Conservation (phyloP, 2,797 vertebrate species). For the Pseudocheirus occidentalis region DNA sequence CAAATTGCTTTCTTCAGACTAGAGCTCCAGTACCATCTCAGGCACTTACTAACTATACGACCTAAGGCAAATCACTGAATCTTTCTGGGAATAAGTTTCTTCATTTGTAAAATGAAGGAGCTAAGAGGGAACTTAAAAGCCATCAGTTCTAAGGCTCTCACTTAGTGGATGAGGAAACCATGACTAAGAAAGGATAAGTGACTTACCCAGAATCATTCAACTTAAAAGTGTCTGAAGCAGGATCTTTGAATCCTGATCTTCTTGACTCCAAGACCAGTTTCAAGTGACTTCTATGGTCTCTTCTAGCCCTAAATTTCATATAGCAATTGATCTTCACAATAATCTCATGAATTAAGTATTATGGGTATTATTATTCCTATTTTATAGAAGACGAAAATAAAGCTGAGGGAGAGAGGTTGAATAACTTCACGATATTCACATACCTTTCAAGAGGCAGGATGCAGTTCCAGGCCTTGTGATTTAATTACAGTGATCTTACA, state of each 20-base stretch:
- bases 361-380: not conserved
- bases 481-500: not conserved
- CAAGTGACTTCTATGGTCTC: not conserved
- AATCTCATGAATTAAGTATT: not conserved
- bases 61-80: not conserved
- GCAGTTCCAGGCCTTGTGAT: not conserved
- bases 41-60: not conserved
- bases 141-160: not conserved
- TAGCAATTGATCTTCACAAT: not conserved
- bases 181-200: not conserved
- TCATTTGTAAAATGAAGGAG: not conserved
- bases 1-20: not conserved
- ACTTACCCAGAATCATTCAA: not conserved
- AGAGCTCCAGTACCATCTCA: not conserved
- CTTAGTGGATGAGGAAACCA: not conserved
- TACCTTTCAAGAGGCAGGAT: not conserved
- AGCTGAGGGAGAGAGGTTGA: too few relatives aligned
- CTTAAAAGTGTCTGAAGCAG: not conserved
- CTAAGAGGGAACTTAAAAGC: not conserved
- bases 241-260: not conserved
- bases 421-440: too few relatives aligned
- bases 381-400: too few relatives aligned
- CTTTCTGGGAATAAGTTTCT: not conserved
- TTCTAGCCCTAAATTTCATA: not conserved
- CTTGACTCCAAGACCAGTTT: accelerated